Evolutionary conservation across 2,113 vertebrate genomes (phyloP), one percentile per base, ranked within the genome.

Genomic region (Chaetorhynchus papuensis): DNA sequence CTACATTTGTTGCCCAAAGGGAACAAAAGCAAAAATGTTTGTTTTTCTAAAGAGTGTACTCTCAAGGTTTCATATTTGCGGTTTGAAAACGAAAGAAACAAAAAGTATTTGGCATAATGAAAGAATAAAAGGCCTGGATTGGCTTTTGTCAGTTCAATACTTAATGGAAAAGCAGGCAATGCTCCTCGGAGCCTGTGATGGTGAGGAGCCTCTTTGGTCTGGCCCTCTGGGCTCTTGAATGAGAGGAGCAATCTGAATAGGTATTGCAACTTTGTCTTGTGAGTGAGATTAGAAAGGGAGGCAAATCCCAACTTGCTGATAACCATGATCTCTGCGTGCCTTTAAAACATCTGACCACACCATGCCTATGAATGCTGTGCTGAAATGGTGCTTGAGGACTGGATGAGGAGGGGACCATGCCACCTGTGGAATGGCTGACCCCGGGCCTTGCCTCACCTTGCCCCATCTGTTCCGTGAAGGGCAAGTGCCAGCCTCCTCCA

Each of bases 321-420:
- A 26, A 9, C 52, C 10, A 13, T 10, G 33, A 28, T 35, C 26
- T 54, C 53, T 22, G 5, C 47, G 45, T 49, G 15, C 20, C 35
- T 75, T 82, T 84, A n/a, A 68, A 79, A 71, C 11, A 35, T 11
- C 31, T 71, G 56, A 18, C 9, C 15, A 31, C 6, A 19, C 15
- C 35, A 19, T 14, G 13, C 28, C 44, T 17, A 2, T 1, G 3
- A 63, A 9, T 20, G 53, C 16, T 45, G 15, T 18, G 24, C 33
- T 66, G 61, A n/a, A 44, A 15, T 0, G 0, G 17, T 24, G 28
- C 7, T 1, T 49, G 50, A 27, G 28, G 33, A 15, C 7, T 1
- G 9, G n/a, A n/a, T 31, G 35, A 57, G 23, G 65, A 75, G 39
- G 13, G 37, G 35, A 39, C 33, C 1, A 0, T 47, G 39, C 14